These are phyloP conservation scores for Carposina sasakii DNA, from an alignment of 1,140 invertebrate species.

Conservation along the genomic window DNA sequence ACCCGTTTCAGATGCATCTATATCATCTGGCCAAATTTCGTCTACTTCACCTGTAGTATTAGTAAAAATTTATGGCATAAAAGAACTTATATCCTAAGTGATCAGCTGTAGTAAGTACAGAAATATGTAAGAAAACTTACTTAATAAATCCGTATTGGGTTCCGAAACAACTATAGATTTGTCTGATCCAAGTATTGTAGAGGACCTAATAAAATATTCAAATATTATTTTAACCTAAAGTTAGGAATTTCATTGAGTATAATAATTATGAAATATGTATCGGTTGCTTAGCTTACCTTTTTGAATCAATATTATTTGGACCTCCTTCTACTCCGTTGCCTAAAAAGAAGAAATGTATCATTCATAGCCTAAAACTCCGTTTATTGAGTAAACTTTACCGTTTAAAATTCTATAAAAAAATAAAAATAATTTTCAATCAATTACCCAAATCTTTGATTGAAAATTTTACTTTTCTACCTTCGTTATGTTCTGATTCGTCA, in stretches of 20 bases:
- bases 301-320: too few species aligned
- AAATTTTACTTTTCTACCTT: conserved; percentile 50
- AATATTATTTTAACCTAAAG: too few species aligned
- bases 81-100: not conserved
- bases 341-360: too few species aligned
- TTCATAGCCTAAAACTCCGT: too few species aligned
- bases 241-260: too few species aligned
- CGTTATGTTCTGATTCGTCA: not conserved
- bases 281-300: too few species aligned
- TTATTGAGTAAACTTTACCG: too few species aligned
- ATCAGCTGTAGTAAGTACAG: conserved; percentile 7
- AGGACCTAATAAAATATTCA: too few species aligned
- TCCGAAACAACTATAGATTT: conserved; percentile 33
- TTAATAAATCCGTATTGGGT: conserved; percentile 41
- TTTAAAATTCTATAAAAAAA: too few species aligned
- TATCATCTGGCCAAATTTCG: conserved; percentile 49
- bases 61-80: not conserved
- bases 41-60: conserved; percentile 40
- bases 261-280: too few species aligned
- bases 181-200: too few species aligned
- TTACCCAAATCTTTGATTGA: conserved; percentile 47
- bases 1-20: conserved; percentile 15
- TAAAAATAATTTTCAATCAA: conserved; percentile 22
- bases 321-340: too few species aligned
- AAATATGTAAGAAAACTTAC: conserved; percentile 31